These are phyloP conservation scores for Diprion similis DNA, from an alignment of 1,140 invertebrate species.

Conservation along the genomic window DNA sequence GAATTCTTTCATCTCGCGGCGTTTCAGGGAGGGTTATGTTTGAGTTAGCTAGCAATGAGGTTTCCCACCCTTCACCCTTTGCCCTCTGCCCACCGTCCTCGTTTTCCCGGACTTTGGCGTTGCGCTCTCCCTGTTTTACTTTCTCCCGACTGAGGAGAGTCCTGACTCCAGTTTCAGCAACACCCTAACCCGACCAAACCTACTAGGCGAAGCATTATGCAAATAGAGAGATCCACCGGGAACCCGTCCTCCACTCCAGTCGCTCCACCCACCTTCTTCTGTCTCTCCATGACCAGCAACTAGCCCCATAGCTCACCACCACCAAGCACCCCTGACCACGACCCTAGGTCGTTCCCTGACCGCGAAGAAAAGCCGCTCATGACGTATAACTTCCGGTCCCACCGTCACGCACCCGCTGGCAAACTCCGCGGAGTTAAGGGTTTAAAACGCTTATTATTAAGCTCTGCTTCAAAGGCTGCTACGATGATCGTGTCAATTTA, in stretches of 20 bases:
- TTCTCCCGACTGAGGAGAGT: background rate
- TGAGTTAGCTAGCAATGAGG: constrained; percentile 4
- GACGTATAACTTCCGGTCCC: background rate
- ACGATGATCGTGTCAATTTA: no score
- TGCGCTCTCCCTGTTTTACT: background rate
- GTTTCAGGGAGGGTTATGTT: background rate
- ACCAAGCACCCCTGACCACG: no score
- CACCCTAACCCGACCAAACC: background rate
- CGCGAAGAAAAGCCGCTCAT: background rate
- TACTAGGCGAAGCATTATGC: background rate
- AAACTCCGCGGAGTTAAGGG: no score
- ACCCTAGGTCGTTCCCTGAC: background rate
- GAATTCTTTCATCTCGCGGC: background rate
- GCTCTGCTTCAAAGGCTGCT: no score
- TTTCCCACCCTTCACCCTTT: background rate
- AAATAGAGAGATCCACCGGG: background rate
- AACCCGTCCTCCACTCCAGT: background rate
- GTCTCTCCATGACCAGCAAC: background rate
- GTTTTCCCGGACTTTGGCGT: background rate
- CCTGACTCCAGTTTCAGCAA: background rate
- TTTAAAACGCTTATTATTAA: no score
- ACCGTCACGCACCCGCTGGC: no score
- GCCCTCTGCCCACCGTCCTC: no score
- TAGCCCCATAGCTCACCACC: background rate
- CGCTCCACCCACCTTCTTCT: background rate